These are phyloP conservation scores for Sesia apiformis DNA, from an alignment of 2,888 invertebrate species.

Conservation along the genomic window DNA sequence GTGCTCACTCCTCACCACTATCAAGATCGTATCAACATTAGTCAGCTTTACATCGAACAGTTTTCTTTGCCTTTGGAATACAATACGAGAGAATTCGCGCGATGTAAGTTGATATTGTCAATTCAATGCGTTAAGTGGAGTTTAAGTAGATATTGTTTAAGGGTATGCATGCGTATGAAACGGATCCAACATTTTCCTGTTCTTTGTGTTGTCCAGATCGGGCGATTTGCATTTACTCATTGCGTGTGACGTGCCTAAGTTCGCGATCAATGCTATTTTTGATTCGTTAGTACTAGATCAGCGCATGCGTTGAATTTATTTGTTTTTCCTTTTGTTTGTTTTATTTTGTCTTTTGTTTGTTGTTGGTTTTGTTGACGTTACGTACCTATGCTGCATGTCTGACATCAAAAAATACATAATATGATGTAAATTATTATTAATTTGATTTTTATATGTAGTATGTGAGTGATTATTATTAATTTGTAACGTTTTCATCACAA, in stretches of 20 bases:
- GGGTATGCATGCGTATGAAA: constrained; percentile 11
- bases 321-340: constrained; percentile 28
- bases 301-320: constrained; percentile 30
- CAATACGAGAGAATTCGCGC: neutral
- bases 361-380: no score
- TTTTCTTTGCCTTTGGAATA: neutral
- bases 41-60: neutral
- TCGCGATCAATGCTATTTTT: constrained; percentile 42
- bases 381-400: no score
- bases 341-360: neutral
- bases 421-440: no score
- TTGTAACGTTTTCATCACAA: no score
- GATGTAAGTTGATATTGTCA: neutral
- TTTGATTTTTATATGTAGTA: no score
- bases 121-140: neutral
- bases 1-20: neutral
- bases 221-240: constrained; percentile 32
- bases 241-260: constrained; percentile 33
- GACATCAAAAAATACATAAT: no score
- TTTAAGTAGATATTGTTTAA: neutral
- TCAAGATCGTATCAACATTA: neutral
- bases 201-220: constrained; percentile 34
- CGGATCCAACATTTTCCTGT: constrained; percentile 47
- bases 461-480: no score
- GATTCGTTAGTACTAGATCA: constrained; percentile 44